Evolutionary conservation across 2,888 invertebrate genomes (phyloP).

Genomic region (Punctoribates punctum): DNA sequence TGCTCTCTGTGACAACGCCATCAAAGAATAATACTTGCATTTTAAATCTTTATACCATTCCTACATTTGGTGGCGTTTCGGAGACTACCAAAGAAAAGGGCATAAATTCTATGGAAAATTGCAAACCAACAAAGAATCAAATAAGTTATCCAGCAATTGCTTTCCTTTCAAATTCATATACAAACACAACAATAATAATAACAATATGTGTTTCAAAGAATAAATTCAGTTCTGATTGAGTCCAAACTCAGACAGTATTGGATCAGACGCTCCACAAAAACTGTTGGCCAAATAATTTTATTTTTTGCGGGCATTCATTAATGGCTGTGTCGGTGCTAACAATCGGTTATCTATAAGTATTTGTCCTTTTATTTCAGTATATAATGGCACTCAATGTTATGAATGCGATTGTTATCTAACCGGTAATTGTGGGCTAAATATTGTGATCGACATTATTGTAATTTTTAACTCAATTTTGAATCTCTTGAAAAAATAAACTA

Average conservation of each 20-base stretch:
- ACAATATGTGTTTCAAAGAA: background rate
- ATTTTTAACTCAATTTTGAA: conserved; percentile 22
- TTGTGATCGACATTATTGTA: conserved; percentile 15
- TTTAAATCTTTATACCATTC: background rate
- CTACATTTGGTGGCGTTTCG: background rate
- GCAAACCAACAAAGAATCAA: conserved; percentile 15
- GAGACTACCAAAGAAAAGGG: background rate
- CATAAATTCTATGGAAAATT: conserved; percentile 34
- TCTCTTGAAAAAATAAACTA: conserved; percentile 6
- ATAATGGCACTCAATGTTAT: conserved; percentile 5
- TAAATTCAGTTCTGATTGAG: too few relatives aligned
- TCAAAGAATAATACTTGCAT: conserved; percentile 30
- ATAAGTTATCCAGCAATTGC: conserved; percentile 17
- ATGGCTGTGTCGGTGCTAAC: background rate
- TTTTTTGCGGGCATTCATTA: background rate
- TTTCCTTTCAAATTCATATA: background rate
- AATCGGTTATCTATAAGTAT: background rate
- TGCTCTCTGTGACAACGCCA: conserved; percentile 23
- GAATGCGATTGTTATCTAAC: conserved; percentile 26
- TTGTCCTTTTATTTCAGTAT: background rate
- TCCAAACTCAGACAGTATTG: too few relatives aligned
- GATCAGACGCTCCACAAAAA: background rate
- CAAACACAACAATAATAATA: background rate
- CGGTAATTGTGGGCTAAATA: conserved; percentile 25
- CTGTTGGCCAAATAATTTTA: background rate